Percentiles rank a stretch among this genome's conserved stretches.
phyloP scores from a whole-genome alignment of 37 sponge, comb jelly and placozoan genomes.

The Crambe crambe region DNA sequence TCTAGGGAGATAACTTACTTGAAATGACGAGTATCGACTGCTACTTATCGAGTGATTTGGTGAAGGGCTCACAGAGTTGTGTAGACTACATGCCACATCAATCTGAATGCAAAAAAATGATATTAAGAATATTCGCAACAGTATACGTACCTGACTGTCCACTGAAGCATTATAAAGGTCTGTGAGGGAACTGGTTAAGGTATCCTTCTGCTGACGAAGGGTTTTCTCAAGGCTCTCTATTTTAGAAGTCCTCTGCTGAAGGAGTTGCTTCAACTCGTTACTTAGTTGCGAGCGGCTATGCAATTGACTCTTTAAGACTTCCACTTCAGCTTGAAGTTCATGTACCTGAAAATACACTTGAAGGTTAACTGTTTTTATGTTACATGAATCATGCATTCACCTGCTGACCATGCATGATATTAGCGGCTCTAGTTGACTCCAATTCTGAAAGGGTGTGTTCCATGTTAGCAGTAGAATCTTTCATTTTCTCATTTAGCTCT shows the following conservation, averaged over 20 bases:
- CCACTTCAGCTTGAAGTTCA: conserved; percentile 6
- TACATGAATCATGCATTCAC: no score
- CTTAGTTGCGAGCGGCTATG: conserved; percentile 1
- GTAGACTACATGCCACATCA: background rate
- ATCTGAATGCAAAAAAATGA: background rate
- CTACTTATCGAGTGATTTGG: background rate
- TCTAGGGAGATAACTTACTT: no score
- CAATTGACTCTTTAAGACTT: conserved; percentile 25
- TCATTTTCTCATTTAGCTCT: background rate
- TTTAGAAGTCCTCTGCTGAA: conserved; percentile 30
- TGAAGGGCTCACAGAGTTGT: background rate
- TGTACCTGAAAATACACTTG: no score
- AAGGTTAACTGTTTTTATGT: no score
- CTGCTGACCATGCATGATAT: background rate
- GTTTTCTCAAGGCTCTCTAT: conserved; percentile 23
- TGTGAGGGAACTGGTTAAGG: background rate
- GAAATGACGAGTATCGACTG: background rate
- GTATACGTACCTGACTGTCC: background rate
- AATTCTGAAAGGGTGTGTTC: background rate
- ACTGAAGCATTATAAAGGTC: background rate
- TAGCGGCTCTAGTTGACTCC: background rate
- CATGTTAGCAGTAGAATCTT: background rate
- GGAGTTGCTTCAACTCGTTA: conserved; percentile 41
- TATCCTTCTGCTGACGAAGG: background rate
- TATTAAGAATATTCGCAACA: background rate